Evolutionary conservation across 2,797 vertebrate genomes (phyloP).

Genomic region (Premnoplex brunnescens): DNA sequence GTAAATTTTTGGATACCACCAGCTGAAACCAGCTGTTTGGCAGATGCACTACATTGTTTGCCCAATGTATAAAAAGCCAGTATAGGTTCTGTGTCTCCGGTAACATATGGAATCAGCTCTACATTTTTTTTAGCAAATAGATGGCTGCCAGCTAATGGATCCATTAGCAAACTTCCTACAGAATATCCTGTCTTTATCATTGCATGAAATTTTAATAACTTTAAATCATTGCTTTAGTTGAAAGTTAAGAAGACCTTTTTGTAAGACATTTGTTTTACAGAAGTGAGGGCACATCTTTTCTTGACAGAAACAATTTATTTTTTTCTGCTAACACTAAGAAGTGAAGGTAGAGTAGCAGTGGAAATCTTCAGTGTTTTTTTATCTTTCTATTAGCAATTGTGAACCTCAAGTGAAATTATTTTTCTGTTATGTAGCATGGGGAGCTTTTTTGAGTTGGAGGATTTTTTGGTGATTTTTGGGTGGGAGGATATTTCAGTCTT

Average conservation of each 20-base stretch:
- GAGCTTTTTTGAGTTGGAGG: neutral
- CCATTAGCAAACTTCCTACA: neutral
- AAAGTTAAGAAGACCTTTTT: neutral
- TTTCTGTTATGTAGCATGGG: neutral
- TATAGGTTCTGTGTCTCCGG: neutral
- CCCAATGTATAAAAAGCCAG: neutral
- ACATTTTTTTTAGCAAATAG: neutral
- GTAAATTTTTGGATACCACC: neutral
- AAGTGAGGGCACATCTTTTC: neutral
- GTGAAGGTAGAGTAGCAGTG: neutral
- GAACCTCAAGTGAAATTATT: neutral
- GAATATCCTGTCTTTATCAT: neutral
- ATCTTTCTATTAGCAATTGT: neutral
- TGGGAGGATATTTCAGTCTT: neutral
- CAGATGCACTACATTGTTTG: neutral
- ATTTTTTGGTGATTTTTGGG: neutral
- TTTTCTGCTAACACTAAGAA: neutral
- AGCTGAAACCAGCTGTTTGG: constrained; percentile 17
- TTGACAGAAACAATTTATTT: neutral
- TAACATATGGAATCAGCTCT: neutral
- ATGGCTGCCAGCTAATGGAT: constrained; percentile 18
- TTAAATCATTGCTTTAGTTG: neutral
- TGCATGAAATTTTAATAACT: constrained; percentile 50
- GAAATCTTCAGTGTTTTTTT: neutral
- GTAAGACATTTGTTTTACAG: neutral